Percentiles rank a stretch among this genome's conserved stretches.
These are phyloP conservation scores for Agonopterix alstromeriana DNA, from an alignment of 2,888 invertebrate species.

Conservation along the genomic window DNA sequence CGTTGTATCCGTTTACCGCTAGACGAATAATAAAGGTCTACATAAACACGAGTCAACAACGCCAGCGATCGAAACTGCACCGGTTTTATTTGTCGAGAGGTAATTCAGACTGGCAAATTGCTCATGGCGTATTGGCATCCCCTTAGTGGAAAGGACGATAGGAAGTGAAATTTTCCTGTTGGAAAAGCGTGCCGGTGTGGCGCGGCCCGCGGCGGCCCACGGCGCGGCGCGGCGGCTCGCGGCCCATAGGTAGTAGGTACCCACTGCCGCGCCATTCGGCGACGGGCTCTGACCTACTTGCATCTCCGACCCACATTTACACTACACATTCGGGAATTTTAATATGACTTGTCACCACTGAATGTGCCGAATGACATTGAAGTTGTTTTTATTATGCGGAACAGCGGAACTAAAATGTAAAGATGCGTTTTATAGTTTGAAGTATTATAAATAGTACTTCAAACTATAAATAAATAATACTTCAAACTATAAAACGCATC, in stretches of 20 bases:
- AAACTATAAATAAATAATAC: no score
- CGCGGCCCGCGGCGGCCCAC: slow-evolving; percentile 15
- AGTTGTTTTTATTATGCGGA: background rate
- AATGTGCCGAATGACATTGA: background rate
- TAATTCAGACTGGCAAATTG: slow-evolving; percentile 30
- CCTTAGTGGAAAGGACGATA: slow-evolving; percentile 30
- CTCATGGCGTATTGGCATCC: slow-evolving; percentile 28
- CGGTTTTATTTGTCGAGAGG: slow-evolving; percentile 16
- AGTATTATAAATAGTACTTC: no score
- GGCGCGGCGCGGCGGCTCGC: slow-evolving; percentile 6
- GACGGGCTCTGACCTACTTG: slow-evolving; percentile 50
- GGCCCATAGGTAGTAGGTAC: slow-evolving; percentile 2
- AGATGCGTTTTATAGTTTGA: background rate
- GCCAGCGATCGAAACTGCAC: background rate
- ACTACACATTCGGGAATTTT: slow-evolving; percentile 38
- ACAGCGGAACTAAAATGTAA: background rate
- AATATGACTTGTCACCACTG: slow-evolving; percentile 28
- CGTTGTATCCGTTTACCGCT: background rate
- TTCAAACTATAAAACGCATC: background rate
- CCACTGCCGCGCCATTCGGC: slow-evolving; percentile 13
- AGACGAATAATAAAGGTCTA: background rate
- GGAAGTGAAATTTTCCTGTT: slow-evolving; percentile 29
- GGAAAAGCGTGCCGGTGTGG: slow-evolving; percentile 9
- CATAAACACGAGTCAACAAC: background rate
- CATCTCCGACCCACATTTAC: slow-evolving; percentile 46